phyloP scores from a whole-genome alignment of 2,113 vertebrate species.

The Ammodytes dubius region DNA sequence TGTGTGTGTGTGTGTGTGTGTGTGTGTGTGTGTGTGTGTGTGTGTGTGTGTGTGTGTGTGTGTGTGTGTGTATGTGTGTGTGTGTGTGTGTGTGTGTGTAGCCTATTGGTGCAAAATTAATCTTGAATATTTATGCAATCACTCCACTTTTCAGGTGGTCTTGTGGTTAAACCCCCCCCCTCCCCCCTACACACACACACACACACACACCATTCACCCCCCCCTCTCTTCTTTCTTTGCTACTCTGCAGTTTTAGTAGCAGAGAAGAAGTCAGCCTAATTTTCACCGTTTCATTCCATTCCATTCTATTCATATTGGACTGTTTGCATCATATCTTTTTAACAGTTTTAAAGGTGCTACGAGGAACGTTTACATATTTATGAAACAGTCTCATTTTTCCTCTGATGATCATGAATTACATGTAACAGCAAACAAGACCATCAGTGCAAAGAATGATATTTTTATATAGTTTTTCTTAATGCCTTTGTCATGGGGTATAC shows the following conservation, averaged over 20 bases:
- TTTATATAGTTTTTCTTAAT: too few species aligned
- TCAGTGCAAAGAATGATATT: too few species aligned
- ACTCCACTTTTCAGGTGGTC: constrained; percentile 69
- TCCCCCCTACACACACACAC: too few species aligned
- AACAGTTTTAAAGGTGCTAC: too few species aligned
- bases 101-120: constrained; percentile 13
- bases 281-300: too few species aligned
- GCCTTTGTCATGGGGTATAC: too few species aligned
- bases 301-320: too few species aligned
- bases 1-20: constrained; percentile 50
- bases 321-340: too few species aligned
- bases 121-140: constrained; percentile 65
- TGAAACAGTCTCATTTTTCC: too few species aligned
- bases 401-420: too few species aligned
- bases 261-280: neutral
- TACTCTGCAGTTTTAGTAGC: neutral
- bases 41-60: constrained; percentile 33
- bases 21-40: constrained; percentile 40
- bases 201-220: constrained; percentile 2
- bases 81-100: constrained; percentile 36
- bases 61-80: constrained; percentile 50
- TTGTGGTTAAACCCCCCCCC: constrained; percentile 32
- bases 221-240: neutral
- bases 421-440: too few species aligned
- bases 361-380: too few species aligned